phyloP scores from a whole-genome alignment of 1,140 invertebrate species.

The Trichonephila clavipes region DNA sequence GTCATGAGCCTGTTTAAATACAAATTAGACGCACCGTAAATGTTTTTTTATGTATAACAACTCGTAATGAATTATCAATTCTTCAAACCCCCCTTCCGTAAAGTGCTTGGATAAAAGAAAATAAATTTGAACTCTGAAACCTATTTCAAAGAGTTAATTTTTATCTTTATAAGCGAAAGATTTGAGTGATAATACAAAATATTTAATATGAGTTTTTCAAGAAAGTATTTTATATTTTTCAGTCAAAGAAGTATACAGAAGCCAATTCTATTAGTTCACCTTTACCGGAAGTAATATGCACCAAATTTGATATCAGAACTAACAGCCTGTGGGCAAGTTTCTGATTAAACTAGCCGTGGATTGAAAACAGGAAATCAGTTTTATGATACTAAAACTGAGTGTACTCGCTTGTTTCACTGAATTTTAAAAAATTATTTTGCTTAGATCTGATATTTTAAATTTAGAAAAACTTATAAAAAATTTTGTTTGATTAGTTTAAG shows the following conservation, averaged over 20 bases:
- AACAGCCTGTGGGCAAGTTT: not conserved
- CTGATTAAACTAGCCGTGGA: not conserved
- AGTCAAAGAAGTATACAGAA: not conserved
- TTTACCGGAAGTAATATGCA: constrained; percentile 13
- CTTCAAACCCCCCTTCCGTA: too few relatives aligned
- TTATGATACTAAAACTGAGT: not conserved
- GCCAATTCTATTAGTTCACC: not conserved
- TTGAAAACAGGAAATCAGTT: not conserved
- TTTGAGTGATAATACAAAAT: not conserved
- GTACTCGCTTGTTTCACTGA: not conserved
- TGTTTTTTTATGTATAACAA: too few relatives aligned
- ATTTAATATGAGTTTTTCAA: not conserved
- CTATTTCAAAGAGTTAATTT: not conserved
- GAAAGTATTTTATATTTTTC: not conserved
- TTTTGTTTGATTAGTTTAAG: too few relatives aligned
- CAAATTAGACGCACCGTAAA: too few relatives aligned
- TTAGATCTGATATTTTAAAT: not conserved
- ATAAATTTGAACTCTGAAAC: not conserved
- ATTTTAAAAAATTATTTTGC: not conserved
- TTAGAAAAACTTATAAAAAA: not conserved
- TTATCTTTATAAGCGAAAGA: not conserved
- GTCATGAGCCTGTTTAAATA: too few relatives aligned
- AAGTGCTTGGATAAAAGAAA: not conserved
- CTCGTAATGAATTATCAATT: too few relatives aligned
- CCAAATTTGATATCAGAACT: not conserved